Evolutionary conservation across 1,140 invertebrate species (phyloP).

Genomic region (Aphis craccivora): DNA sequence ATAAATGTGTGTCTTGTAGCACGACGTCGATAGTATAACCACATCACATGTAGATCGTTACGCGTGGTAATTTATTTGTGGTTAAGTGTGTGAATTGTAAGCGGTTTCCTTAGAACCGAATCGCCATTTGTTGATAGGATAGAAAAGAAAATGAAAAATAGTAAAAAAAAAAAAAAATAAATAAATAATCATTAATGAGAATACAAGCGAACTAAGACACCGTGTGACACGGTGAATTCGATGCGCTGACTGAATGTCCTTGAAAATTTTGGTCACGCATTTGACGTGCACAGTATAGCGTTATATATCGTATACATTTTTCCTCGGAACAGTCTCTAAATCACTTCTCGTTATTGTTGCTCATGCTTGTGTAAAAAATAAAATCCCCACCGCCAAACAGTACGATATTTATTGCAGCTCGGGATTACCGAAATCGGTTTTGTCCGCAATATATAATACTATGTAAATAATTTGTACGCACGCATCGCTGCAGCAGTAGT

Average conservation of each 20-base stretch:
- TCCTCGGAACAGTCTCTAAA: not conserved
- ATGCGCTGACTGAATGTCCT: not conserved
- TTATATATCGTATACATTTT: not conserved
- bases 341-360: not conserved
- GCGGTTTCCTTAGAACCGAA: not conserved
- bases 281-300: not conserved
- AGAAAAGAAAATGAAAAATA: not conserved
- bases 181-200: not conserved
- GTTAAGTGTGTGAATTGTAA: not conserved
- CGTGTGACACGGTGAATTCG: conserved; percentile 21
- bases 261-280: conserved; percentile 18
- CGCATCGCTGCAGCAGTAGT: not conserved
- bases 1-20: too few species aligned
- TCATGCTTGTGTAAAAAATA: not conserved
- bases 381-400: not conserved
- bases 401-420: not conserved
- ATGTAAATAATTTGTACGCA: too few species aligned
- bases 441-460: not conserved
- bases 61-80: not conserved
- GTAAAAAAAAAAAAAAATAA: not conserved
- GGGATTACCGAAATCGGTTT: not conserved
- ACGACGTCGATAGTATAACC: not conserved
- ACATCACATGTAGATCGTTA: not conserved
- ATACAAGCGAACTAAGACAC: conserved; percentile 28
- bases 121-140: not conserved